Percentiles rank a stretch among this genome's conserved stretches.
Evolutionary conservation across 1,140 invertebrate species (phyloP).

Genomic region (Drosophila equinoxialis): DNA sequence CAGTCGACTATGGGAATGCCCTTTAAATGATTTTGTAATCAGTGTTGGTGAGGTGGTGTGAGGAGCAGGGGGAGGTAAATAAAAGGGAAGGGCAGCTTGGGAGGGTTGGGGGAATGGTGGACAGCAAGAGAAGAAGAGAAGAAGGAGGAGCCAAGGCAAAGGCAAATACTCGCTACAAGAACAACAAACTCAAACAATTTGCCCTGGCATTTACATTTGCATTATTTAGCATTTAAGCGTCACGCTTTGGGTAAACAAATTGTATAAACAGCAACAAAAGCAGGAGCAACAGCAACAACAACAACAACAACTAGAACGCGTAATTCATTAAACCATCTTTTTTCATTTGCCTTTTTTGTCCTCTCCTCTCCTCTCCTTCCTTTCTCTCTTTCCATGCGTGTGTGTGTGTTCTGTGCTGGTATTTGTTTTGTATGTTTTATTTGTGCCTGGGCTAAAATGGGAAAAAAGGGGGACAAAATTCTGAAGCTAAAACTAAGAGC

Average conservation of each 20-base stretch:
- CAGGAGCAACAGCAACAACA: constrained; percentile 29
- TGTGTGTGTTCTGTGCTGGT: neutral
- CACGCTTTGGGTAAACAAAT: constrained; percentile 81
- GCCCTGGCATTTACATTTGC: constrained; percentile 72
- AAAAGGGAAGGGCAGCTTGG: constrained; percentile 13
- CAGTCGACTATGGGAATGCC: constrained; percentile 35
- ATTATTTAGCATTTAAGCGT: constrained; percentile 81
- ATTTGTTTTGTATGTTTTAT: constrained; percentile 20
- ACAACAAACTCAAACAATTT: constrained; percentile 61
- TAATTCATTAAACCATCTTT: constrained; percentile 70
- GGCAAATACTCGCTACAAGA: constrained; percentile 25
- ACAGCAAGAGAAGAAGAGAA: neutral
- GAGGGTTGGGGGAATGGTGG: neutral
- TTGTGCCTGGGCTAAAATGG: constrained; percentile 7
- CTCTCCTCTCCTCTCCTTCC: constrained; percentile 33
- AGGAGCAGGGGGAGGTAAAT: neutral
- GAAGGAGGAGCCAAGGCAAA: neutral
- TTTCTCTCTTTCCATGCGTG: constrained; percentile 24
- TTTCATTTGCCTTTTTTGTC: constrained; percentile 22
- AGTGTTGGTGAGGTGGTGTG: neutral
- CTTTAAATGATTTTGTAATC: constrained; percentile 42
- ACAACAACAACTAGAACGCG: constrained; percentile 54
- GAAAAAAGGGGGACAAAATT: constrained; percentile 15
- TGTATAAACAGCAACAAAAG: constrained; percentile 65
- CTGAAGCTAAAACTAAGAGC: constrained; percentile 32